Evolutionary conservation across 2,797 vertebrate genomes (phyloP), one percentile per base, ranked within the genome.

Genomic region (Denticeps clupeoides): DNA sequence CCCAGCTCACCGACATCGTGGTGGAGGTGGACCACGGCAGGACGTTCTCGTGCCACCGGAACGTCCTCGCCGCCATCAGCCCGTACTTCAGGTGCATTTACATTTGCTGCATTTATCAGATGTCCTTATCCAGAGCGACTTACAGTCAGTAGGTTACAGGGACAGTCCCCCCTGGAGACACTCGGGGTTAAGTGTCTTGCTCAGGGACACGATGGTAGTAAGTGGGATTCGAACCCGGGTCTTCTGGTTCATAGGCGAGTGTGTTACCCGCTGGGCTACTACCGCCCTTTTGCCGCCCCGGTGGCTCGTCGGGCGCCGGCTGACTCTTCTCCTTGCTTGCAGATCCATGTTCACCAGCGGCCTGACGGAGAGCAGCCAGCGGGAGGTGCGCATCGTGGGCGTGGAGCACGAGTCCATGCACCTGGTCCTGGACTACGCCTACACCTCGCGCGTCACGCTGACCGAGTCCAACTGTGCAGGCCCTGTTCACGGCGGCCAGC

Each of bases 271-370:
- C n/a, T n/a, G n/a, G n/a, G n/a, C n/a, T n/a, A n/a, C n/a, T n/a
- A n/a, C n/a, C n/a, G n/a, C n/a, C n/a, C n/a, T n/a, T n/a, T n/a
- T n/a, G n/a, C n/a, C n/a, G n/a, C n/a, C n/a, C n/a, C n/a, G n/a
- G n/a, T 16, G 33, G 7, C 32, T 19, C 18, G 13, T 12, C 32
- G 32, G 3, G 2, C 15, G 16, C 4, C 13, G 15, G 15, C 16
- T 16, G 3, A 23, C 22, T 2, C 31, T 4, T 33, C 4, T 4
- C 9, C 45, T 72, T 35, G 27, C 58, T 38, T 47, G 12, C 70
- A 99, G 95, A 90, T 97, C 95, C 73, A 99, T 99, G 95, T 99
- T 99, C 89, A 98, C 94, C 74, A 99, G 92, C 68, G 94, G 94
- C 94, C 95, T 98, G 96, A 97, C 94, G 51, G 93, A 99, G 74